Evolutionary conservation across 2,113 vertebrate genomes (phyloP).

Genomic region (Macquaria australasica): DNA sequence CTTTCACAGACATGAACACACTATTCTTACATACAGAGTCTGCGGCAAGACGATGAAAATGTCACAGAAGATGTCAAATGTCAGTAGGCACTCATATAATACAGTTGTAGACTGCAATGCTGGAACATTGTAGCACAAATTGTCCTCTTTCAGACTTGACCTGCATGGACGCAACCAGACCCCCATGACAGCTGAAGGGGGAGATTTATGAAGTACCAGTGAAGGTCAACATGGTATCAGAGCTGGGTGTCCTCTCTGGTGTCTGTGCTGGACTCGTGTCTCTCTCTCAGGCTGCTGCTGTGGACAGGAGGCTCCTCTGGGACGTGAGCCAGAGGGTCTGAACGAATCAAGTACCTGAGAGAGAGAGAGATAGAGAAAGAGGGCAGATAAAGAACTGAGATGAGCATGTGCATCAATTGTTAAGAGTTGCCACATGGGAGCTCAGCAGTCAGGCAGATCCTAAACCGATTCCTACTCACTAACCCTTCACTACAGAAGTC

Average conservation of each 20-base stretch:
- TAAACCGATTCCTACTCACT: not conserved
- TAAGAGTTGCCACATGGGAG: not conserved
- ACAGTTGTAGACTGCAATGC: conserved; percentile 46
- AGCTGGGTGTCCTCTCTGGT: conserved; percentile 87
- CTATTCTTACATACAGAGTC: conserved; percentile 22
- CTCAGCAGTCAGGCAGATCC: not conserved
- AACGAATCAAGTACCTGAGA: conserved; percentile 93
- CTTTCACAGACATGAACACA: conserved; percentile 16
- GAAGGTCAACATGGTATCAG: conserved; percentile 51
- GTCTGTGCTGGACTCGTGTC: conserved; percentile 83
- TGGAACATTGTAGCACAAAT: conserved; percentile 32
- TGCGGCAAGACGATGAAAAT: conserved; percentile 47
- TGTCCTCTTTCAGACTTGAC: conserved; percentile 36
- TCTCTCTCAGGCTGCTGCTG: conserved; percentile 86
- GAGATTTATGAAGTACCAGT: not conserved
- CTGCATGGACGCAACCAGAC: conserved; percentile 8
- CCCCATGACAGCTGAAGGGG: conserved; percentile 2
- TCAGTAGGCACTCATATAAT: conserved; percentile 65
- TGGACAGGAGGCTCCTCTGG: conserved; percentile 86
- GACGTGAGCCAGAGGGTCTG: conserved; percentile 93
- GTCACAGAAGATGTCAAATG: conserved; percentile 37
- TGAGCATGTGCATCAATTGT: not conserved
- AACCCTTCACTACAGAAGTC: not conserved
- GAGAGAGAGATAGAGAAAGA: not conserved
- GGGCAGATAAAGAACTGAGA: not conserved